A percentile compares a stretch with the other conserved stretches of the same genome.
These are phyloP conservation scores for Planiliza haematocheilus DNA, from an alignment of 2,113 vertebrate species.

Conservation along the genomic window DNA sequence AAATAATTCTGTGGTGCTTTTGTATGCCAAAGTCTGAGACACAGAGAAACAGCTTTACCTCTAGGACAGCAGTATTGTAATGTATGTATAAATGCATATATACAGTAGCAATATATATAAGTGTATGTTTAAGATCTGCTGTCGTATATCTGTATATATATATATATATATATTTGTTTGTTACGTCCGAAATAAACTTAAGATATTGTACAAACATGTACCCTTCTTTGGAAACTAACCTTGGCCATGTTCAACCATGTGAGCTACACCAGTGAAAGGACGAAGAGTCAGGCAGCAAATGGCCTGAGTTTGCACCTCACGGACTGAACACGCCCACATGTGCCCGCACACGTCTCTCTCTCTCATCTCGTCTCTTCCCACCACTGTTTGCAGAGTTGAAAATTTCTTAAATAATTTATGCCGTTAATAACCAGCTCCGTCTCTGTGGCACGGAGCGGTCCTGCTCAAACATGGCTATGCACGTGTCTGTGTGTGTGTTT, in stretches of 20 bases:
- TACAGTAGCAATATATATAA: too few relatives aligned
- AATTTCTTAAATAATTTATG: conserved; percentile 85
- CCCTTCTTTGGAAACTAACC: conserved; percentile 48
- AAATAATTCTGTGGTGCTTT: not conserved
- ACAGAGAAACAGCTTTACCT: not conserved
- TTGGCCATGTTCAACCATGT: conserved; percentile 68
- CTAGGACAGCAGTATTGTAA: not conserved
- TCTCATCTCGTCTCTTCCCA: conserved; percentile 38
- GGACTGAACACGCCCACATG: conserved; percentile 48
- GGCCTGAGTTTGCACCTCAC: conserved; percentile 54
- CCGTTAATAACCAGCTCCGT: conserved; percentile 81
- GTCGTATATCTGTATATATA: too few relatives aligned
- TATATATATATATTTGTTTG: conserved; percentile 21
- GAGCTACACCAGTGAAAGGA: conserved; percentile 54
- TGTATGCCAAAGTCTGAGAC: conserved; percentile 3
- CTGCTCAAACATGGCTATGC: conserved; percentile 77
- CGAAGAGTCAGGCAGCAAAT: conserved; percentile 63
- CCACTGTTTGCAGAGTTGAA: conserved; percentile 79
- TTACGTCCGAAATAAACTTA: conserved; percentile 21
- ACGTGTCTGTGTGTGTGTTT: conserved; percentile 40
- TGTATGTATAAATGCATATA: too few relatives aligned
- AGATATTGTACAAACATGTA: conserved; percentile 48
- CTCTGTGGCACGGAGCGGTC: conserved; percentile 69
- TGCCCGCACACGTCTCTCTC: conserved; percentile 5
- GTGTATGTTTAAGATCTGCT: too few relatives aligned